Evolutionary conservation across 2,888 invertebrate species (phyloP).

Genomic region (Napeogenes inachia): DNA sequence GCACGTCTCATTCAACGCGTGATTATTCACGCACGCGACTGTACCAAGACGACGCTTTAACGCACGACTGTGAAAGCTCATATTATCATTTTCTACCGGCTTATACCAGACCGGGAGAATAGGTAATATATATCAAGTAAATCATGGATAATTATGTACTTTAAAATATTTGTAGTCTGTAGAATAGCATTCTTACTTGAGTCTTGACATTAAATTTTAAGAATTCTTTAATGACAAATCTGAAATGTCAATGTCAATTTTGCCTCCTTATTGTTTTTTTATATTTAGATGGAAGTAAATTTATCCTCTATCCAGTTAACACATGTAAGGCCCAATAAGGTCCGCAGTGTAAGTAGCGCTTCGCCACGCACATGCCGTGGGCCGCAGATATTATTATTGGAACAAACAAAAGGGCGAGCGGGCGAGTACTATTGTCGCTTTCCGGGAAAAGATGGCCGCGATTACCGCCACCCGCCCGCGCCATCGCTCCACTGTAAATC

Average conservation of each 20-base stretch:
- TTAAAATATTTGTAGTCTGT: too few species aligned
- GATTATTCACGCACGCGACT: conserved; percentile 38
- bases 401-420: conserved; percentile 41
- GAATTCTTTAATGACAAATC: too few species aligned
- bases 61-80: conserved; percentile 26
- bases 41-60: conserved; percentile 18
- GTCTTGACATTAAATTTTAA: too few species aligned
- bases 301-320: too few species aligned
- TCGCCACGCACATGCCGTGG: conserved; percentile 22
- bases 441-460: conserved; percentile 57
- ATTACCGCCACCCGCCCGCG: conserved; percentile 41
- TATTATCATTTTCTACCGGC: conserved; percentile 20
- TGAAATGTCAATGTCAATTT: too few species aligned
- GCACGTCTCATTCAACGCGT: conserved; percentile 34
- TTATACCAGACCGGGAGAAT: neutral
- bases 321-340: neutral
- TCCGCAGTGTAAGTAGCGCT: conserved; percentile 9
- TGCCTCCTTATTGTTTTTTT: too few species aligned
- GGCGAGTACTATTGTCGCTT: conserved; percentile 59
- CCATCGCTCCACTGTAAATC: conserved; percentile 52
- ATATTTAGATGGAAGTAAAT: too few species aligned
- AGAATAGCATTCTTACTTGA: too few species aligned
- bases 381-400: conserved; percentile 31
- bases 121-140: neutral
- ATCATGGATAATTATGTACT: too few species aligned